Base-by-base conservation (phyloP, 2,888 invertebrate species). In the Amiota minor region DNA sequence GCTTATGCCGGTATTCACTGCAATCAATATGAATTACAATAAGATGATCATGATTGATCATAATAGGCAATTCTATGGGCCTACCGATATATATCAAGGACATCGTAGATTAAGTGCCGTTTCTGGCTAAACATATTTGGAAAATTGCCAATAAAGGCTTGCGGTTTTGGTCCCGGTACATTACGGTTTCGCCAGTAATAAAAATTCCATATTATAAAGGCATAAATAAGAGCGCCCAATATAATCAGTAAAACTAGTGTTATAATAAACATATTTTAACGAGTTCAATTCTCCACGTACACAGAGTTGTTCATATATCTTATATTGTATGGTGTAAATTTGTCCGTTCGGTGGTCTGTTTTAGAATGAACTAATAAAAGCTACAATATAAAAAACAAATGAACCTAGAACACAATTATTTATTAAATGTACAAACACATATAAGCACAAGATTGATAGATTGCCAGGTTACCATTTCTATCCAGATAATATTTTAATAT, bases 31-130 rank as follows among this genome's bases (percentile, higher is more conserved):
- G 18, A 10, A 16, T 47, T 20, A 35, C 14, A 9, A 53, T 2
- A 53, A 16, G 1, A 53, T 14, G 9, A n/a, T 50, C 53, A 53
- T n/a, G 8, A 53, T 53, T 16, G 14, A 35, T 50, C 16, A 16
- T 3, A 56, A n/a, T n/a, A n/a, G n/a, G n/a, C n/a, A 12, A 11
- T 9, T 11, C 50, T 18, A 11, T 9, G n/a, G 14, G 68, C 49
- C 76, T 79, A 91, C 91, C 82, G 80, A 78, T 91, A 91, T 14
- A 90, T 87, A 6, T 88, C 81, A 68, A 88, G 77, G 0, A 89
- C 45, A 73, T 90, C 89, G 72, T 89, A 88, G 11, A 83, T 77
- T 1, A 85, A 68, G 68, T 88, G 84, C n/a, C 81, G 80, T 70
- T 84, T 87, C 74, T 85, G 74, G 0, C 79, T 80, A 10, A 84